Evolutionary conservation across 2,797 vertebrate genomes (phyloP), one percentile per base, ranked within the genome.

Genomic region (Lagorchestes hirsutus): DNA sequence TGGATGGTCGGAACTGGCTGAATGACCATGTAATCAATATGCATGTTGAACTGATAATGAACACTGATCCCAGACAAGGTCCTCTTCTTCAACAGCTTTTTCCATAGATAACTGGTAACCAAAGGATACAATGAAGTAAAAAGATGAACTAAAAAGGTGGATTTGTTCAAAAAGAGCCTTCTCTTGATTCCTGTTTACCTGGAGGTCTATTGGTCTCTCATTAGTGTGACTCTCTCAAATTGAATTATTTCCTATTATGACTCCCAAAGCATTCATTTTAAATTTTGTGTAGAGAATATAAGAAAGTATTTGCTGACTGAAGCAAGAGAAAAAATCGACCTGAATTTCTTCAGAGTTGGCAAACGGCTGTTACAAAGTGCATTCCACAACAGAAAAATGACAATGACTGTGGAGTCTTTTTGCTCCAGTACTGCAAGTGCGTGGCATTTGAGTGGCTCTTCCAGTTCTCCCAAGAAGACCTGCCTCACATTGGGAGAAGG

Each of bases 31-130:
- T 99, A 97, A 99, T 99, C 98, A 99, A 99, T 99, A 99, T 99
- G 99, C 99, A 99, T 31, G 99, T 99, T 95, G 99, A 99, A 96
- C 99, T 99, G 96, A 99, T 99, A 97, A 99, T 99, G 99, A 99
- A 99, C 98, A 99, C 99, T 0, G 99, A 52, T 99, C 91, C 99
- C 99, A 98, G 99, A 99, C 92, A 99, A 99, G 99, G 99, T 99
- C 98, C 99, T 99, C 98, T 99, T 99, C 99, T 99, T 99, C 98
- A 99, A 99, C 99, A 99, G 99, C 98, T 99, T 99, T 99, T 99
- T 99, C 98, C 99, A 99, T 98, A 99, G 99, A 99, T 99, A 99
- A 99, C 99, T 99, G 82, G 99, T 99, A 98, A 99, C 99, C 99
- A 99, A 99, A 99, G 99, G 99, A 97, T 99, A 99, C 96, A 99